Percentiles rank a stretch among this genome's conserved stretches.
Evolutionary conservation across 2,888 invertebrate genomes (phyloP).

Genomic region (Chaetoderma sp.): DNA sequence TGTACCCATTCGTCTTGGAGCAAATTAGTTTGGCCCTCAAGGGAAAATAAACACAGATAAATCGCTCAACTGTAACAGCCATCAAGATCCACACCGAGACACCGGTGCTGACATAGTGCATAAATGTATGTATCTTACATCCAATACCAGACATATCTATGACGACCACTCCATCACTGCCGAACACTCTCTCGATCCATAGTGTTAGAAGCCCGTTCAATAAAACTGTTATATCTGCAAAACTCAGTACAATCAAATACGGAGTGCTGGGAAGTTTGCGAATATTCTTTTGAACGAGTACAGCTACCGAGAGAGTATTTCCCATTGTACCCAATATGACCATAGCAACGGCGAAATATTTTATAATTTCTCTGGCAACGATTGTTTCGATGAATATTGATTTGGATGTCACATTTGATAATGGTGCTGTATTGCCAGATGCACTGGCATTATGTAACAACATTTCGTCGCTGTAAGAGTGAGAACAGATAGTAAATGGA

Average conservation of each 20-base stretch:
- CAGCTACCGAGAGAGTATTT: no score
- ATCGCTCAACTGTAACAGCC: conserved; percentile 1
- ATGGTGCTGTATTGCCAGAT: no score
- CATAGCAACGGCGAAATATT: no score
- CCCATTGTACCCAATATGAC: no score
- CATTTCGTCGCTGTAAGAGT: no score
- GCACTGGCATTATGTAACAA: no score
- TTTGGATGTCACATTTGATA: no score
- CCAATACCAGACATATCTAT: background rate
- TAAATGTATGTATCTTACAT: conserved; percentile 3
- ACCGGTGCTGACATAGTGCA: background rate
- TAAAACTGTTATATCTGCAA: background rate
- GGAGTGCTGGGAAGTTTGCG: no score
- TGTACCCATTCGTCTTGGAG: background rate
- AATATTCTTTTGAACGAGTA: no score
- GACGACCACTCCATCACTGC: background rate
- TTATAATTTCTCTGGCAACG: no score
- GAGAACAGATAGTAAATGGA: no score
- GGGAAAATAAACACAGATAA: background rate
- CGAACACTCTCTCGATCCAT: background rate
- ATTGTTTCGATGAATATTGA: no score
- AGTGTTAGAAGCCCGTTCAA: background rate
- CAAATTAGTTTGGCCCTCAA: background rate
- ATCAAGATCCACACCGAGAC: conserved; percentile 2
- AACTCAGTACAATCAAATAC: background rate